Evolutionary conservation across 2,888 invertebrate genomes (phyloP), one percentile per base, ranked within the genome.

Genomic region (Lysandra bellargus): DNA sequence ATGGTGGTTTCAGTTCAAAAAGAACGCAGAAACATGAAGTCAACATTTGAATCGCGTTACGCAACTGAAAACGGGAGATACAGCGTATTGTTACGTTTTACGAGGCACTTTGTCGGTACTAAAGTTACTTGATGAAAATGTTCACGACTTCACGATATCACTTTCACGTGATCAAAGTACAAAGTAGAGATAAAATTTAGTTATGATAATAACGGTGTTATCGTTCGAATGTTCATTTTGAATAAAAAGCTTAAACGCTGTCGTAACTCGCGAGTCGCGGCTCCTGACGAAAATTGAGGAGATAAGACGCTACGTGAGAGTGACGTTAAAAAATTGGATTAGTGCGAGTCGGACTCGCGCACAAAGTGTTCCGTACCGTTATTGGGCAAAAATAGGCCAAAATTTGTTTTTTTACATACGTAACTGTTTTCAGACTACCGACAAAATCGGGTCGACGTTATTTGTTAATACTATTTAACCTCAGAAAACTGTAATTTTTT

Each of bases 61-160:
- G 64, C 64, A 30, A 12, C 64, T 64, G 64, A 64, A 30, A 64
- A 64, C 30, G 30, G 23, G 12, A 64, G 64, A 33, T 64, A 64
- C 64, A 64, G 64, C 61, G 23, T 64, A 64, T 64, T 64, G 64
- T 64, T 64, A 64, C 64, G 12, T 64, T 64, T 64, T 64, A 64
- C 64, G 64, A 64, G 30, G 30, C 64, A 64, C 64, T 30, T 64
- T 64, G 64, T 30, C 64, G 12, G 64, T 64, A 30, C 64, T 64
- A 64, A 64, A 64, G 64, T 30, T 30, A 30, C 64, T 64, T 64
- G 64, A 64, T 64, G 30, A 64, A 64, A 64, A 30, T 64, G 64
- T 64, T 64, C 64, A 64, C 64, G 64, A 9, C 12, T 30, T 30
- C 64, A 49, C 9, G 30, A 64, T 64, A 64, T 30, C 64, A 30